Base-by-base conservation (phyloP, 1,140 invertebrate species). In the Zaprionus africanus region DNA sequence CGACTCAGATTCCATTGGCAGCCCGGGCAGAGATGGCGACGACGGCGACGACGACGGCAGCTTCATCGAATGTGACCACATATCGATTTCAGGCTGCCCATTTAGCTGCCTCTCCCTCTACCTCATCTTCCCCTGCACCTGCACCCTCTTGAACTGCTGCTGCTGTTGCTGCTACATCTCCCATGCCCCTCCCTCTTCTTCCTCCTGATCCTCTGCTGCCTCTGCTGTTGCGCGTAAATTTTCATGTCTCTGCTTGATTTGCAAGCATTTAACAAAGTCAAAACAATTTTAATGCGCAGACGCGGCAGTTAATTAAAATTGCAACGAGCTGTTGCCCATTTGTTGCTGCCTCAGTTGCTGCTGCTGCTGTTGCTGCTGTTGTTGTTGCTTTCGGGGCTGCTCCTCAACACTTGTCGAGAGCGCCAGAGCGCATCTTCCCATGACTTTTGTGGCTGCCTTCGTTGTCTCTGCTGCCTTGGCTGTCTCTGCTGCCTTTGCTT, bases 261-360 rank as follows among this genome's bases (percentile, higher is more conserved):
- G 86, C 85, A 82, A 90, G 85, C 85, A 90, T 90, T 90, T 90
- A 90, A 90, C 85, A 90, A 90, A 90, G 85, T 90, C 85, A 90
- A 90, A 90, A 90, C 85, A 90, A 90, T 90, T 90, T 90, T 90
- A 90, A 90, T 90, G 85, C 85, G 72, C 85, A 73, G 82, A 82
- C 86, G 79, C 76, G 79, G 85, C 81, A 90, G 85, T 90, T 90
- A 90, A 90, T 90, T 90, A 90, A 90, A 90, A 90, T 90, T 82
- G 87, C 86, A 85, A 80, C 76, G 79, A 90, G 81, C 82, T 75
- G 81, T 76, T 75, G 84, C 61, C 73, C 71, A 77, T 64, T 71
- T 68, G 66, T 68, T 68, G 63, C 49, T 34, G 68, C 46, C 56
- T 38, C 36, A 57, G 53, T 61, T 68, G 28, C 9, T 28, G 31